phyloP scores from a whole-genome alignment of 2,888 invertebrate species.

The Micoletzkya japonica region DNA sequence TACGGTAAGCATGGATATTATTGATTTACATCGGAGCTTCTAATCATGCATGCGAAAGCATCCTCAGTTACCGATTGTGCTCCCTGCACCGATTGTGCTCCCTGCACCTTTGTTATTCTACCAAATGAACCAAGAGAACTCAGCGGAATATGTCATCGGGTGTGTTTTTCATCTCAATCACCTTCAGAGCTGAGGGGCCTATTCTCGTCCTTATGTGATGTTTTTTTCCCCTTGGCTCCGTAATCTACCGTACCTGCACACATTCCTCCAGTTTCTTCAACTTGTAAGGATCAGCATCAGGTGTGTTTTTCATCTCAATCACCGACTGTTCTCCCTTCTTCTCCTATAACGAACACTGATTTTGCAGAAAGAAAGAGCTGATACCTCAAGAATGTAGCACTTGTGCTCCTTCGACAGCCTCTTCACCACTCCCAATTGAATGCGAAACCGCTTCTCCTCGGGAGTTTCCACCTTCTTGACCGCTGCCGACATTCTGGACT shows the following conservation, averaged over 20 bases:
- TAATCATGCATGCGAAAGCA: too few relatives aligned
- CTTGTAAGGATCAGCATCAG: slow-evolving; percentile 14
- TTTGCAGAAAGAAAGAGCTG: not conserved
- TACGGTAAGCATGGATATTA: too few relatives aligned
- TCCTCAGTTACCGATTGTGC: too few relatives aligned
- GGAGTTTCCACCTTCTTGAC: slow-evolving; percentile 26
- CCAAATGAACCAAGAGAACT: too few relatives aligned
- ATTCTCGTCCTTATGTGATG: too few relatives aligned
- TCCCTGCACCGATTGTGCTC: too few relatives aligned
- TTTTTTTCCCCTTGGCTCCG: too few relatives aligned
- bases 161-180: slow-evolving; percentile 2
- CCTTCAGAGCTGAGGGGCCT: too few relatives aligned
- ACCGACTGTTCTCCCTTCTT: slow-evolving; percentile 19
- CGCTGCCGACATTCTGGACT: too few relatives aligned
- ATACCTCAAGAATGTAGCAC: slow-evolving; percentile 26
- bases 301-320: not conserved
- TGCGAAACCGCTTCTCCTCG: slow-evolving; percentile 29
- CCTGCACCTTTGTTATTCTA: too few relatives aligned
- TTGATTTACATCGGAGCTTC: too few relatives aligned
- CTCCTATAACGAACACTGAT: not conserved
- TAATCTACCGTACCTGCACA: slow-evolving; percentile 1
- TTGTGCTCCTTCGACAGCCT: slow-evolving; percentile 27
- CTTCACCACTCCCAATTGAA: slow-evolving; percentile 25
- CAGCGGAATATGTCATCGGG: too few relatives aligned
- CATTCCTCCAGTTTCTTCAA: slow-evolving; percentile 27